Conservation (phyloP, 2,113 vertebrate genomes). For the Oreotragus oreotragus region DNA sequence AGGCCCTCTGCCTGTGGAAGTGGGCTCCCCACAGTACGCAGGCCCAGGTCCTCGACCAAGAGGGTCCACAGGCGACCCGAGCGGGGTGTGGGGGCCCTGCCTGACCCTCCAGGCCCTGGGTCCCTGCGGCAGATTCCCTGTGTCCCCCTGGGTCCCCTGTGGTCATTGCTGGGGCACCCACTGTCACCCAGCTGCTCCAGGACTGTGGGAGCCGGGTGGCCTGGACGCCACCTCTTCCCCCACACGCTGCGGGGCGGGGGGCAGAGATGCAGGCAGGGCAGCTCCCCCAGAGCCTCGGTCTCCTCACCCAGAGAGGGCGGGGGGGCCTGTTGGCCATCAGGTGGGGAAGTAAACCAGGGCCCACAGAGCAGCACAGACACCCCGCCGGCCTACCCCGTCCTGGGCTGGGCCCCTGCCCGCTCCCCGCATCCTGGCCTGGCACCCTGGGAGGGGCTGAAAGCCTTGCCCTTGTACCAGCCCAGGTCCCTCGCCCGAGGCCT, state of each 20-base stretch:
- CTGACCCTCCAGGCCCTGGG: not conserved
- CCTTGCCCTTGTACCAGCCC: not conserved
- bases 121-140: rapidly evolving
- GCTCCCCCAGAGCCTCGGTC: not conserved
- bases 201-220: not conserved
- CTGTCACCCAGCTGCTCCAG: not conserved
- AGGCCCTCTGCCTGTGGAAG: not conserved
- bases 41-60: rapidly evolving
- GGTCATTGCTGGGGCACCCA: no score
- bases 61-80: rapidly evolving
- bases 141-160: no score
- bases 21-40: not conserved
- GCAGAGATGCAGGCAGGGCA: not conserved
- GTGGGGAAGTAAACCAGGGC: no score
- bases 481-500: rapidly evolving
- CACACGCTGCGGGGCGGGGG: rapidly evolving
- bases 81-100: not conserved
- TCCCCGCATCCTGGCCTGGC: rapidly evolving
- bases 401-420: not conserved
- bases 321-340: not conserved
- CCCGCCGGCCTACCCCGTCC: rapidly evolving
- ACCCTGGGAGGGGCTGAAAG: not conserved
- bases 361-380: not conserved
- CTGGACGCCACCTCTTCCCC: not conserved
- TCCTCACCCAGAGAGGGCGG: not conserved